Conservation (phyloP, 2,113 vertebrate species). For the Guaruba guarouba region DNA sequence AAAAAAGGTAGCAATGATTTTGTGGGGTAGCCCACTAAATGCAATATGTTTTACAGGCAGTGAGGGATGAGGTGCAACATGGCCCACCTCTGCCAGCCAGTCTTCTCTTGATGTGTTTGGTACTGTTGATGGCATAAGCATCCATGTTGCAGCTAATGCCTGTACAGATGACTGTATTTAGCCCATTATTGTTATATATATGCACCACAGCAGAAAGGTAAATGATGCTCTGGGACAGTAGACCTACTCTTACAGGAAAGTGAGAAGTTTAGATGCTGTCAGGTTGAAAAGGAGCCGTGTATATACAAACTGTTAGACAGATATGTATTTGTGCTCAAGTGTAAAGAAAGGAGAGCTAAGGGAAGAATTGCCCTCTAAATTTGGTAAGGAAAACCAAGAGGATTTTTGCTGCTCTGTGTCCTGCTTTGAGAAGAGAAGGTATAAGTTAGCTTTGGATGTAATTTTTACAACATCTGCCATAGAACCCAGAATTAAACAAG, state of each 20-base stretch:
- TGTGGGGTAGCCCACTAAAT: neutral
- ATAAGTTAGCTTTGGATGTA: neutral
- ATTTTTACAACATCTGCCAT: neutral
- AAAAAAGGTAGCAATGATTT: neutral
- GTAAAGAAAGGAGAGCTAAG: neutral
- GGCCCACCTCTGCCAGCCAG: neutral
- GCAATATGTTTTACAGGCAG: neutral
- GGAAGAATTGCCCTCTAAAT: neutral
- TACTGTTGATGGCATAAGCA: neutral
- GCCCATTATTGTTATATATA: neutral
- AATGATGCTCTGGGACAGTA: neutral
- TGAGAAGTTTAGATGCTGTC: neutral
- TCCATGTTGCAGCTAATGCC: neutral
- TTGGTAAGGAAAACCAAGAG: neutral
- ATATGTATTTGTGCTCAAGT: neutral
- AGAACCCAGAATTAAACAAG: neutral
- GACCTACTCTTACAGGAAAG: neutral
- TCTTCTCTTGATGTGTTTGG: neutral
- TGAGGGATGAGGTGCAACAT: fast-evolving
- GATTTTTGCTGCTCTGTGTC: neutral
- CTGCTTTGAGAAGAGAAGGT: neutral
- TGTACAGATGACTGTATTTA: neutral
- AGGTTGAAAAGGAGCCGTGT: neutral
- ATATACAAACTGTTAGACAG: neutral
- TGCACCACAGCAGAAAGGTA: neutral